phyloP scores from a whole-genome alignment of 2,797 vertebrate species.

The Paguma larvata region DNA sequence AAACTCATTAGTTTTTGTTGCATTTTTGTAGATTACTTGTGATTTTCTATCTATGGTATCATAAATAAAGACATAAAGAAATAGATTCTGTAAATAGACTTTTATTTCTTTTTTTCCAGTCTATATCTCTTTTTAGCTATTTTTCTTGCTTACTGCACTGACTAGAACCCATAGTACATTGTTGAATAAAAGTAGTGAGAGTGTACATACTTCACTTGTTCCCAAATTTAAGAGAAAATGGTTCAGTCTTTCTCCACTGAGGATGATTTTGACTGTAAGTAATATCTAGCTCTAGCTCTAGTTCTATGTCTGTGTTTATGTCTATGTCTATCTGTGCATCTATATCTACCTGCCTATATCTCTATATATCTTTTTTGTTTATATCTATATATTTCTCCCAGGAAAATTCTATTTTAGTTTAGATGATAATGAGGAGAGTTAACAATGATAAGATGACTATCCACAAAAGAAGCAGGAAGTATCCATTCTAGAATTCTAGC shows the following conservation, averaged over 20 bases:
- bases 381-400: neutral
- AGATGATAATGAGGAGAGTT: neutral
- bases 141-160: neutral
- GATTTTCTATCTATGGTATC: neutral
- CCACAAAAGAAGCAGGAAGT: neutral
- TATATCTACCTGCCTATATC: too few species aligned
- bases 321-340: too few species aligned
- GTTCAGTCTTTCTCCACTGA: neutral
- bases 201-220: neutral
- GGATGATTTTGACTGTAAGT: neutral
- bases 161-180: neutral
- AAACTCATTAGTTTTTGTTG: neutral
- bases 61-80: slow-evolving; percentile 3
- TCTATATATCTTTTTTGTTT: neutral
- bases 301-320: too few species aligned
- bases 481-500: neutral
- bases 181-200: neutral
- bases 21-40: neutral
- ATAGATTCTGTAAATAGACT: neutral
- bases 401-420: neutral
- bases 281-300: neutral
- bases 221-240: neutral
- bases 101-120: neutral
- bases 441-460: neutral
- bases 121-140: neutral